Percentiles rank a stretch among this genome's conserved stretches.
These are phyloP conservation scores for Abrostola tripartita DNA, from an alignment of 2,888 invertebrate genomes.

Conservation along the genomic window DNA sequence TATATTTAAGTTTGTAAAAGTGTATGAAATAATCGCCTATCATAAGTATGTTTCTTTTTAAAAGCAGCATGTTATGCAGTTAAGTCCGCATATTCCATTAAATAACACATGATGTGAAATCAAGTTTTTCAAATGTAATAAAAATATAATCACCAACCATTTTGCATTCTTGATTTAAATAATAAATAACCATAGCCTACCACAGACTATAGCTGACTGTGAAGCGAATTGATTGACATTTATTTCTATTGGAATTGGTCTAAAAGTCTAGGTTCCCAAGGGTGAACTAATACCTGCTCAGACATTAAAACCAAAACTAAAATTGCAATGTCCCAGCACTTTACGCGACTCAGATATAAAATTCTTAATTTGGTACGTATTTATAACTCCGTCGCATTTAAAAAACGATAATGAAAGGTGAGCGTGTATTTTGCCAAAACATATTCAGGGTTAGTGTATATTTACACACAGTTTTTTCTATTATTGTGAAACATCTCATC, in stretches of 20 bases:
- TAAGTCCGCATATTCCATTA: slow-evolving; percentile 7
- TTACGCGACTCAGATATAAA: slow-evolving; percentile 28
- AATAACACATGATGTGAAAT: slow-evolving; percentile 26
- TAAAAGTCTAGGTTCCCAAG: slow-evolving; percentile 37
- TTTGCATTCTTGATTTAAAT: slow-evolving; percentile 52
- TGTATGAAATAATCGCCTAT: slow-evolving; percentile 10
- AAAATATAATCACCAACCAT: slow-evolving; percentile 39
- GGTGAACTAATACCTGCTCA: slow-evolving; percentile 25
- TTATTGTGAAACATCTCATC: slow-evolving; percentile 49
- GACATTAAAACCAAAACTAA: slow-evolving; percentile 19
- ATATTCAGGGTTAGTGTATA: slow-evolving; percentile 48
- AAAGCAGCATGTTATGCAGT: background rate
- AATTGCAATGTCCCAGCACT: slow-evolving; percentile 17
- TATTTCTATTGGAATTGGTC: slow-evolving; percentile 37
- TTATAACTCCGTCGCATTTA: slow-evolving; percentile 42
- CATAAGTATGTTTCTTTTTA: slow-evolving; percentile 22
- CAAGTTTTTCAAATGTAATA: slow-evolving; percentile 42
- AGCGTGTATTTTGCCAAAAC: slow-evolving; percentile 49
- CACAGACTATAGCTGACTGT: slow-evolving; percentile 40
- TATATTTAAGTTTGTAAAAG: slow-evolving; percentile 7
- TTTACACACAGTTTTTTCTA: slow-evolving; percentile 49
- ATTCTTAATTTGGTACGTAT: slow-evolving; percentile 41
- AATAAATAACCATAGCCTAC: slow-evolving; percentile 43
- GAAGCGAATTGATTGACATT: slow-evolving; percentile 54
- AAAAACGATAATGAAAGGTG: slow-evolving; percentile 48